Base-by-base conservation (phyloP, 2,797 vertebrate species). In the Acanthurus tractus region DNA sequence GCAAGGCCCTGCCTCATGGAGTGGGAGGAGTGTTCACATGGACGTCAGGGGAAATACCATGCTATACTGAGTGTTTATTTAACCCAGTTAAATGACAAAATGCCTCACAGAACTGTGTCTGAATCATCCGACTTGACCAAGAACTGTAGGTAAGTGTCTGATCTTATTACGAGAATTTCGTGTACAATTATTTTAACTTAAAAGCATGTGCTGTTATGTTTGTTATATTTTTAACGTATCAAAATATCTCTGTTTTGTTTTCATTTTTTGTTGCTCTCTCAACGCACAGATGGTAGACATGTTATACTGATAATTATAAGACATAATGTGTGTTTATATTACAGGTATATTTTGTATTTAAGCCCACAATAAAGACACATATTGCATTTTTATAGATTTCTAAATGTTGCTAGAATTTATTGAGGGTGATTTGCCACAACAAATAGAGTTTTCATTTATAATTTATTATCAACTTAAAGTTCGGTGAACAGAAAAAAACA, bases 81-180 rank as follows among this genome's bases (percentile, higher is more conserved):
- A 5, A 61, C 0, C 0, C 18, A 15, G 1, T 36, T 1, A 45
- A 15, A 15, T 40, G 4, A 14, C 0, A 0, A 15, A 4, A 1
- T 58, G 70, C 49, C 1, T 56, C 44, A 12, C 2, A 17, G 29
- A 34, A 34, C 29, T 34, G 3, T 38, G 14, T 17, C 17, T n/a
- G 9, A 12, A 22, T 7, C 49, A 12, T 71, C 63, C 44, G 67
- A 58, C 23, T 62, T 20, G 49, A 57, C 7, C 63, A 36, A 59
- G 12, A 3, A 18, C 4, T 53, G 14, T 46, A 3, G 2, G 88
- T 89, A 61, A 89, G 88, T 88, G 73, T 63, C 50, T 14, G 14
- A 0, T 55, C 25, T 42, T 44, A 22, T 59, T 6, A 11, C 2
- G 58, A n/a, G 29, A 6, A 38, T 22, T 70, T 12, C 1, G 40